Evolutionary conservation across 2,113 vertebrate genomes (phyloP).

Genomic region (Salvelinus fontinalis): DNA sequence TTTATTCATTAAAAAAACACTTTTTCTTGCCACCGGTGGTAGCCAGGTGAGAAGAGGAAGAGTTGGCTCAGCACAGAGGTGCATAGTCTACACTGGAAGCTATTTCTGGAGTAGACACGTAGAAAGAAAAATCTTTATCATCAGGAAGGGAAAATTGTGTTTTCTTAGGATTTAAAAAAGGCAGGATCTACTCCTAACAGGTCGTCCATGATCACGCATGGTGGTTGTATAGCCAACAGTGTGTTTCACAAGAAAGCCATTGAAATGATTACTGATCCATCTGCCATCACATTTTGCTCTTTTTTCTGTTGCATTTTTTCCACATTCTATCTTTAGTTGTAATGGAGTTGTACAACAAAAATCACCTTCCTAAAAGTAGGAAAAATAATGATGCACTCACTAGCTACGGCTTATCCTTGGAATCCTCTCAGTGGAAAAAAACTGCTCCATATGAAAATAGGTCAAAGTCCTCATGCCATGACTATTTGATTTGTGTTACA

Average conservation of each 20-base stretch:
- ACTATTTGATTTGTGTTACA: constrained; percentile 6
- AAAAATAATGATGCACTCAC: neutral
- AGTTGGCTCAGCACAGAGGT: neutral
- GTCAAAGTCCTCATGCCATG: constrained; percentile 10
- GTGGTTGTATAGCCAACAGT: neutral
- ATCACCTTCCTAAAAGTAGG: neutral
- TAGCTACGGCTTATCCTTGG: neutral
- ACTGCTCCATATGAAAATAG: constrained; percentile 4
- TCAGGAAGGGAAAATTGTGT: constrained; percentile 1
- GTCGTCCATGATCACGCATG: neutral
- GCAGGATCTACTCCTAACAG: neutral
- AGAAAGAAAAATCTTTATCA: neutral
- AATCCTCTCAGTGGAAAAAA: neutral
- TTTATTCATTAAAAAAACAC: too few species aligned
- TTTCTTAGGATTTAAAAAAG: neutral
- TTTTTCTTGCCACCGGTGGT: too few species aligned
- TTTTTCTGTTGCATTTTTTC: neutral
- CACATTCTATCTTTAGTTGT: neutral
- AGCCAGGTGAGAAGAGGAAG: neutral
- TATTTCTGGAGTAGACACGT: neutral
- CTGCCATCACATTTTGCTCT: neutral
- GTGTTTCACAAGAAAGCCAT: neutral
- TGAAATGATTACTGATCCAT: neutral
- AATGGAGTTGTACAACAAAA: neutral
- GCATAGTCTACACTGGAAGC: neutral